Evolutionary conservation across 1,140 invertebrate species (phyloP), one percentile per base, ranked within the genome.

Genomic region (Hyles vespertilio): DNA sequence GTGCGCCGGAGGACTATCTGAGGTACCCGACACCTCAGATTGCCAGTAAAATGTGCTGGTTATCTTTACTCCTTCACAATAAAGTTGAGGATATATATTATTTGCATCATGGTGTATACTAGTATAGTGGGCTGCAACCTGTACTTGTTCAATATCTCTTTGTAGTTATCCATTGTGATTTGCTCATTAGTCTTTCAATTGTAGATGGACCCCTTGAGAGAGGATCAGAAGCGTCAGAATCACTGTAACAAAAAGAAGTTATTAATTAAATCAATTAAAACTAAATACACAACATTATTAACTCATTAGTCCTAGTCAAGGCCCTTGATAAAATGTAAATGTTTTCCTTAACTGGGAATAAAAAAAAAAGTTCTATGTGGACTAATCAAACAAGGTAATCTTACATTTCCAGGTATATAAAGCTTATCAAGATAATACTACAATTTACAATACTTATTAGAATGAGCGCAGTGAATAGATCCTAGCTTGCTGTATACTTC

Each of bases 41-140:
- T 89, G 79, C 86, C 86, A 89, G 62, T 74, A 87, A 68, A 89
- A 89, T 62, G 86, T 84, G 54, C 78, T 66, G 49, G 76, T 77
- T 48, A 89, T 72, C 59, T 75, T 78, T 84, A 70, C 59, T 89
- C 86, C 48, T 68, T 72, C 45, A 81, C 63, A 10, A 87, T 72
- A 48, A 82, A 89, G 56, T 81, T 78, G 5, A 86, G 57, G 10
- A 74, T 56, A 34, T 89, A 87, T 33, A 72, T 65, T 22, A 84
- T 77, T 77, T 89, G 85, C 78, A 89, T 85, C 55, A 74, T 58
- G 7, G 81, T 68, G 56, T 74, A 87, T 47, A 82, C 5, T 7
- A 86, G 51, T 46, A 76, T 40, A 10, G 82, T 84, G n/a, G 79
- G 80, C 51, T 83, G 76, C 4, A 70, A 69, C 8, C n/a, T 75